Percentiles rank a stretch among this genome's conserved stretches.
phyloP scores from a whole-genome alignment of 2,113 vertebrate species.

The Cephalophus harveyi region DNA sequence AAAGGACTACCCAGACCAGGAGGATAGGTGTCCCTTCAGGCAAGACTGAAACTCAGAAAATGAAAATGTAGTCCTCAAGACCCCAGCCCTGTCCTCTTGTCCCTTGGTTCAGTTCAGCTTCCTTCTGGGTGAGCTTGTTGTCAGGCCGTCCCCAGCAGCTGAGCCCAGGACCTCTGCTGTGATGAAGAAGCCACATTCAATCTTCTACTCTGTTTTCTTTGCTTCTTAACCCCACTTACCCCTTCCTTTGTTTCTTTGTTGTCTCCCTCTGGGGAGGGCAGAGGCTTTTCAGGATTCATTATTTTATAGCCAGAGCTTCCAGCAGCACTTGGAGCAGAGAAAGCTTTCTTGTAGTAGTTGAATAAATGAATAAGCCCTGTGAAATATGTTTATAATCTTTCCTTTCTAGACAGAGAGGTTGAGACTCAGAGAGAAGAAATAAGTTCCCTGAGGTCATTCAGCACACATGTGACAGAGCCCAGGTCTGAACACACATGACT shows the following conservation, averaged over 20 bases:
- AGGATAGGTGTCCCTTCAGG: not conserved
- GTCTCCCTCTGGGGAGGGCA: not conserved
- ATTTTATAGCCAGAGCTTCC: not conserved
- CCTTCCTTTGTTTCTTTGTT: not conserved
- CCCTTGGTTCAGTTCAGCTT: not conserved
- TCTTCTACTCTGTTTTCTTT: not conserved
- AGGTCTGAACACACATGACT: not conserved
- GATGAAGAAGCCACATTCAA: not conserved
- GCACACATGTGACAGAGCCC: not conserved
- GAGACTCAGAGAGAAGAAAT: not conserved
- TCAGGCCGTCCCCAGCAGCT: fast-evolving
- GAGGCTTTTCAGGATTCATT: not conserved
- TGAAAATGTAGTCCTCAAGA: not conserved
- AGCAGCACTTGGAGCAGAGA: not conserved
- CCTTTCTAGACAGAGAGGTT: not conserved
- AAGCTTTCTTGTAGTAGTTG: not conserved
- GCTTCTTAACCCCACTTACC: not conserved
- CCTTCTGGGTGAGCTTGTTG: not conserved
- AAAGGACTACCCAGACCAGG: not conserved
- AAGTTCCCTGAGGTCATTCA: not conserved
- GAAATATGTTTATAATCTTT: not conserved
- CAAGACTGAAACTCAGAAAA: not conserved
- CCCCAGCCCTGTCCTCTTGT: not conserved
- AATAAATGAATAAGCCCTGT: not conserved
- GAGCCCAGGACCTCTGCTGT: not conserved